phyloP scores from a whole-genome alignment of 2,888 invertebrate genomes.

The Drosophila nr. fundita region DNA sequence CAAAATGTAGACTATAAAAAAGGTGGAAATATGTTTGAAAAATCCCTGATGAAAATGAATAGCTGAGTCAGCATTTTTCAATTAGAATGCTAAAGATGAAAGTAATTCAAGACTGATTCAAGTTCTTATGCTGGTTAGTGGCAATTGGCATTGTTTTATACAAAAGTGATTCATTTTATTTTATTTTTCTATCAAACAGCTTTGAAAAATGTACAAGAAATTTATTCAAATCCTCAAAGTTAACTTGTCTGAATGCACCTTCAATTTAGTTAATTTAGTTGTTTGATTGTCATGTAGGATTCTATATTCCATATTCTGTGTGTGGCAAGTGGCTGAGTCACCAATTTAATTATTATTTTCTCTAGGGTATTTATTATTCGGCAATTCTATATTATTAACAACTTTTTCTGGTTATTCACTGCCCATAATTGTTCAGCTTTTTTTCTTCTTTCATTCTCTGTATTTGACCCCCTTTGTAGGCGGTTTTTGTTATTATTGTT shows the following conservation, averaged over 20 bases:
- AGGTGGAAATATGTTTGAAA: background rate
- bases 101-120: background rate
- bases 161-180: background rate
- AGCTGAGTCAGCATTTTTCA: background rate
- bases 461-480: conserved; percentile 4
- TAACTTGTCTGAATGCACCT: background rate
- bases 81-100: background rate
- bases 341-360: background rate
- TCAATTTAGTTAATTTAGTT: background rate
- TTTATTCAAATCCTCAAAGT: background rate
- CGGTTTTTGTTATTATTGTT: conserved; percentile 9
- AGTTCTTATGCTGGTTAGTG: no score
- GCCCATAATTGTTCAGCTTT: conserved; percentile 26
- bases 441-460: background rate
- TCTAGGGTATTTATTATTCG: conserved; percentile 6
- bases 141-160: background rate
- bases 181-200: background rate
- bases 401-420: background rate
- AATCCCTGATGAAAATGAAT: background rate
- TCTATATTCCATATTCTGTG: background rate
- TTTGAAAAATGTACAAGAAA: background rate
- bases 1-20: background rate
- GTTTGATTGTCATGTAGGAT: background rate
- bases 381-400: background rate
- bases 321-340: background rate